phyloP scores from a whole-genome alignment of 2,888 invertebrate genomes.

The Flexamia atlantica region DNA sequence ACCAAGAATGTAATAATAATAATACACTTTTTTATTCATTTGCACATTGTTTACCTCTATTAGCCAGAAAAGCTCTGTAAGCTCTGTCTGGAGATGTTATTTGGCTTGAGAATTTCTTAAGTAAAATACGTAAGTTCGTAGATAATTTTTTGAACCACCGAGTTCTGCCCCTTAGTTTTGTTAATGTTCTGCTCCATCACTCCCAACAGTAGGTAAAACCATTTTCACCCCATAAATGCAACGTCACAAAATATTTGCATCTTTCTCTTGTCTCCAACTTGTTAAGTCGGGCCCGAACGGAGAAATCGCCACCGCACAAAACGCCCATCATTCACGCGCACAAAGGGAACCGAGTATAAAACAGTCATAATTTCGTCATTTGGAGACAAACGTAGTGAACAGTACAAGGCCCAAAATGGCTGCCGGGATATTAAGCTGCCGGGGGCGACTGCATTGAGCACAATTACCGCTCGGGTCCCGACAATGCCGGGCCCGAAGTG shows the following conservation, averaged over 20 bases:
- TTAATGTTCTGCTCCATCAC: neutral
- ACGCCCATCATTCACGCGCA: constrained; percentile 3
- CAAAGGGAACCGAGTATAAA: constrained; percentile 24
- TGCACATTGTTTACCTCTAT: no score
- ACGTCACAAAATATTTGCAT: neutral
- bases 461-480: constrained; percentile 1
- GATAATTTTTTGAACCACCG: no score
- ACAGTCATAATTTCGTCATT: constrained; percentile 35
- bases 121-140: no score
- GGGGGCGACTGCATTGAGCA: neutral
- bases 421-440: constrained; percentile 13
- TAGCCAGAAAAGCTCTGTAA: no score
- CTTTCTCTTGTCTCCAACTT: neutral
- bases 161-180: no score
- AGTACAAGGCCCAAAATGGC: constrained; percentile 17
- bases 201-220: neutral
- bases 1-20: no score
- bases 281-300: neutral
- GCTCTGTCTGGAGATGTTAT: no score
- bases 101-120: no score
- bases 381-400: constrained; percentile 26
- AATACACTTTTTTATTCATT: no score
- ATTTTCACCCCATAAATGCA: neutral
- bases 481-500: constrained; percentile 31
- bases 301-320: neutral